Evolutionary conservation across 2,888 invertebrate species (phyloP).

Genomic region (Polymixis lichenea): DNA sequence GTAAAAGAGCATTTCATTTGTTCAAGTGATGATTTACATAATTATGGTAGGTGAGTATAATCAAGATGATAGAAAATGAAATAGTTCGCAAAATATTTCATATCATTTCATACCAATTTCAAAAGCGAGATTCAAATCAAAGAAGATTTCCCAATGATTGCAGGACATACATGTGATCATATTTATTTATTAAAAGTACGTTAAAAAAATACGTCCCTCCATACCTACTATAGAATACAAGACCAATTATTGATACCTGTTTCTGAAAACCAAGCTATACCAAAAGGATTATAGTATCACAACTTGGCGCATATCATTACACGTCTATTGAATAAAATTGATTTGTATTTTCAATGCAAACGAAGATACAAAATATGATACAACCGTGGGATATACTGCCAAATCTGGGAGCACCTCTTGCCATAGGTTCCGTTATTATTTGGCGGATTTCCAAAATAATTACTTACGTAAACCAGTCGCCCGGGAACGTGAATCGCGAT

Average conservation of each 20-base stretch:
- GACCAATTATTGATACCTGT: neutral
- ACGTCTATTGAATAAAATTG: conserved; percentile 59
- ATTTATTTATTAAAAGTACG: no score
- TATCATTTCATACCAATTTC: neutral
- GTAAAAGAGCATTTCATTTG: neutral
- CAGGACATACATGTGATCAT: neutral
- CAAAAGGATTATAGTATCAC: conserved; percentile 39
- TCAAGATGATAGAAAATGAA: neutral
- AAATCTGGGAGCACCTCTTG: conserved; percentile 79
- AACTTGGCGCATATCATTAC: conserved; percentile 45
- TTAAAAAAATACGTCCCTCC: neutral
- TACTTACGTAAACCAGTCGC: conserved; percentile 85
- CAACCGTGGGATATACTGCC: conserved; percentile 74
- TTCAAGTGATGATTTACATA: neutral
- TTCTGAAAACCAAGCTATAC: neutral
- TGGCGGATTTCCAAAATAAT: conserved; percentile 88
- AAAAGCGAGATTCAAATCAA: no score
- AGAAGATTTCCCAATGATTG: neutral
- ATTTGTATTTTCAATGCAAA: conserved; percentile 70
- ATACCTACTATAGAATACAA: neutral
- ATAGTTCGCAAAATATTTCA: neutral
- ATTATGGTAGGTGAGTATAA: neutral
- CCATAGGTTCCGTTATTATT: conserved; percentile 82
- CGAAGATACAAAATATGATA: conserved; percentile 68
- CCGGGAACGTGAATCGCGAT: conserved; percentile 60